These are phyloP conservation scores for Atrichornis clamosus DNA, from an alignment of 2,113 vertebrate genomes.

Conservation along the genomic window DNA sequence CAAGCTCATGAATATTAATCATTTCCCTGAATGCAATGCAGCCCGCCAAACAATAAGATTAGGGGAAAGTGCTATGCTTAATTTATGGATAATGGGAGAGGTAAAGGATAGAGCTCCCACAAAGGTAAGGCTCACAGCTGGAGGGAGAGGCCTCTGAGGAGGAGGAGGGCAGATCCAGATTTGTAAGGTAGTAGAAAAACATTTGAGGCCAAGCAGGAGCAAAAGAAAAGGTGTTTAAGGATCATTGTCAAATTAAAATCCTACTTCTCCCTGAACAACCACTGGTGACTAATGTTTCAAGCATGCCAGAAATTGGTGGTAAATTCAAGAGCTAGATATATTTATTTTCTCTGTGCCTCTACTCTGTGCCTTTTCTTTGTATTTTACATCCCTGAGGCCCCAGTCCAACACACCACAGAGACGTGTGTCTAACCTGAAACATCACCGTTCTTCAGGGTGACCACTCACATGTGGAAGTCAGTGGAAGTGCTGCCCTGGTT, in stretches of 20 bases:
- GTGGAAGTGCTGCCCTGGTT: neutral
- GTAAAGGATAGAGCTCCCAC: conserved; percentile 57
- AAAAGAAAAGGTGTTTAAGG: conserved; percentile 18
- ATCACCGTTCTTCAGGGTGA: neutral
- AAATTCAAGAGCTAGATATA: neutral
- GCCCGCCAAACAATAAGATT: conserved; percentile 64
- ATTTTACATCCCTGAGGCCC: neutral
- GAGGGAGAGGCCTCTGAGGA: conserved; percentile 38
- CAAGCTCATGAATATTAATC: conserved; percentile 77
- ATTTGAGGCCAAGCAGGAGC: neutral
- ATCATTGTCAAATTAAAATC: conserved; percentile 43
- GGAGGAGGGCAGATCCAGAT: conserved; percentile 1
- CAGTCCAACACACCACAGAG: neutral
- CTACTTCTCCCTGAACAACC: neutral
- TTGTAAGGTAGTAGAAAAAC: conserved; percentile 27
- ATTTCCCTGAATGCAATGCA: conserved; percentile 51
- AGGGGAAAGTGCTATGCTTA: conserved; percentile 60
- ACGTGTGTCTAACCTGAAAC: neutral
- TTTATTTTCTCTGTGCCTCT: conserved; percentile 6
- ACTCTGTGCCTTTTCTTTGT: neutral
- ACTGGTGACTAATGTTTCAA: neutral
- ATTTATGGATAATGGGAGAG: conserved; percentile 62
- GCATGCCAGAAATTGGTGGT: neutral
- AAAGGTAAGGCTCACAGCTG: conserved; percentile 61
- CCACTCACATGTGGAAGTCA: neutral